A percentile compares a stretch with the other conserved stretches of the same genome.
Evolutionary conservation across 1,140 invertebrate genomes (phyloP).

Genomic region (Kradibia gibbosae): DNA sequence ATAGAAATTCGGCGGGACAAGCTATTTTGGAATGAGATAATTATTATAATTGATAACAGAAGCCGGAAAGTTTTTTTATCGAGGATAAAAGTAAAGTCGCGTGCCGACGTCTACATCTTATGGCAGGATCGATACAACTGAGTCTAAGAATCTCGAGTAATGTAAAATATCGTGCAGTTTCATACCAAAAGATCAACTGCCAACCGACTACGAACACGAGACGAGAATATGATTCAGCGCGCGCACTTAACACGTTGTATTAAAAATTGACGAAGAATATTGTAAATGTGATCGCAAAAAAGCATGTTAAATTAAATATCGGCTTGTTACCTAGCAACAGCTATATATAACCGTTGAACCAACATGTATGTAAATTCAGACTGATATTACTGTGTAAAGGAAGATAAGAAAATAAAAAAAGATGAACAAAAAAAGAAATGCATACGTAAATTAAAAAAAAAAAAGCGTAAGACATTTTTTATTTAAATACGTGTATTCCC

Average conservation of each 20-base stretch:
- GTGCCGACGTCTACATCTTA: background rate
- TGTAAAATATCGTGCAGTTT: conserved; percentile 27
- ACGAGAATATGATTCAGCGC: background rate
- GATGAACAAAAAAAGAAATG: background rate
- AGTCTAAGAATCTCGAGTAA: conserved; percentile 33
- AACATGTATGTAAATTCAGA: conserved; percentile 38
- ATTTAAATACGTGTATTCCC: no score
- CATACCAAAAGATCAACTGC: conserved; percentile 22
- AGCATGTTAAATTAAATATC: background rate
- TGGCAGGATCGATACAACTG: conserved; percentile 2
- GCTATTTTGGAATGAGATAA: no score
- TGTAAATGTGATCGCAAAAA: conserved; percentile 43
- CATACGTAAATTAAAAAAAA: conserved; percentile 12
- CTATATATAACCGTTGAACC: conserved; percentile 38
- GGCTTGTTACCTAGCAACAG: conserved; percentile 29
- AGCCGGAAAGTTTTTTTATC: no score
- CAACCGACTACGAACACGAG: conserved; percentile 9
- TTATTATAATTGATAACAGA: no score
- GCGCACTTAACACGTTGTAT: conserved; percentile 21
- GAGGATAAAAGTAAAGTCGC: no score
- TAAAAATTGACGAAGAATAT: conserved; percentile 24
- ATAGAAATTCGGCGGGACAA: background rate
- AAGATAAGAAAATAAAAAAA: background rate
- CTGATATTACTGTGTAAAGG: conserved; percentile 43
- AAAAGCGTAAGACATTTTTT: no score